phyloP scores from a whole-genome alignment of 2,888 invertebrate species.

The Petrolisthes cinctipes region DNA sequence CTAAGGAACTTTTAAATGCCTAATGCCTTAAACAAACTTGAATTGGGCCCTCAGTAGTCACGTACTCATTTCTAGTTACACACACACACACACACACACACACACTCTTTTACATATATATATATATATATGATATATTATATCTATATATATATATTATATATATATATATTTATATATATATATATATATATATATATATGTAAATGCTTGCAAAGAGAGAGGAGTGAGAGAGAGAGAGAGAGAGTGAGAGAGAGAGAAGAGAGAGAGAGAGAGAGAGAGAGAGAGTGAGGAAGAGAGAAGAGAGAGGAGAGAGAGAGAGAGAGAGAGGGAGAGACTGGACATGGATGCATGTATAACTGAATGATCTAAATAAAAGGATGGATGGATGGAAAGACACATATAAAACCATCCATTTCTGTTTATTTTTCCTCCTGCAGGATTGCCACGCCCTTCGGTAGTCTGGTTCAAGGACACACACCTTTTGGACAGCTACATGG shows the following conservation, averaged over 20 bases:
- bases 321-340: not conserved
- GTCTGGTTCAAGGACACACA: constrained; percentile 62
- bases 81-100: too few species aligned
- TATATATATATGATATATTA: too few species aligned
- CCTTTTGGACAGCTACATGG: constrained; percentile 60
- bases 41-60: too few species aligned
- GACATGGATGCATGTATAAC: not conserved
- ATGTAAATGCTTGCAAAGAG: not conserved
- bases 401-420: too few species aligned
- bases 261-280: constrained; percentile 1
- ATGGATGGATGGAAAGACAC: too few species aligned
- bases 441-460: constrained; percentile 49
- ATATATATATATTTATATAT: too few species aligned
- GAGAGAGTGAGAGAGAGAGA: not conserved
- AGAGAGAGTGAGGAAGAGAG: constrained; percentile 23
- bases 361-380: too few species aligned
- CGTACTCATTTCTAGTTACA: too few species aligned
- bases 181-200: not conserved
- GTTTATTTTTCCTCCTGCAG: constrained; percentile 10
- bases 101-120: too few species aligned
- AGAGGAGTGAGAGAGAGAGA: not conserved
- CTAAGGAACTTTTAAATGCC: too few species aligned
- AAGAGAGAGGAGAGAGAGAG: not conserved
- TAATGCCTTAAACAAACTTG: too few species aligned
- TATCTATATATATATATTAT: not conserved